Conservation (phyloP, 2,888 invertebrate genomes). For the Anodontia alba region DNA sequence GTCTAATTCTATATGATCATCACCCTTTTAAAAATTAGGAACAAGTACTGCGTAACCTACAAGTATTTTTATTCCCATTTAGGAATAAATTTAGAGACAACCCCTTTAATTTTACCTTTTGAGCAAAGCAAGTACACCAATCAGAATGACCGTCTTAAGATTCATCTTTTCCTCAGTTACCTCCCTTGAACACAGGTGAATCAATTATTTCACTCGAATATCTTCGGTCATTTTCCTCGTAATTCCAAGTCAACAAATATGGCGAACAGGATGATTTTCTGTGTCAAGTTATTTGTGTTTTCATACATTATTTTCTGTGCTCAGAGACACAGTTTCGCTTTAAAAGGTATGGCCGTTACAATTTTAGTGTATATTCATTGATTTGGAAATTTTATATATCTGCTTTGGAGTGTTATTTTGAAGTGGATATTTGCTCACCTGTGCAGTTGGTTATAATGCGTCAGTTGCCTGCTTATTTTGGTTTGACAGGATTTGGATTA, state of each 20-base stretch:
- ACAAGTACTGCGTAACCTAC: too few relatives aligned
- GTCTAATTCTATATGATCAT: too few relatives aligned
- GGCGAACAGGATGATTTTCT: constrained; percentile 41
- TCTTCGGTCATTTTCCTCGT: constrained; percentile 14
- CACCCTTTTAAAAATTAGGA: too few relatives aligned
- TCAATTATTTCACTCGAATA: background rate
- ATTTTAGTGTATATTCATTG: constrained; percentile 21
- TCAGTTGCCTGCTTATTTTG: background rate
- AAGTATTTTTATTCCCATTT: too few relatives aligned
- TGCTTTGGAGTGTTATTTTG: constrained; percentile 9
- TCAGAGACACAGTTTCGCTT: constrained; percentile 41
- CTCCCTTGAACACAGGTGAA: constrained; percentile 10
- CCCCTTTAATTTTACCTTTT: too few relatives aligned
- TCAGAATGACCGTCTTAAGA: background rate
- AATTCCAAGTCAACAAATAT: constrained; percentile 45
- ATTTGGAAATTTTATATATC: background rate
- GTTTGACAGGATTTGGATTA: background rate
- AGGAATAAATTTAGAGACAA: too few relatives aligned
- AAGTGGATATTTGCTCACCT: constrained; percentile 21
- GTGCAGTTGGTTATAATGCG: too few relatives aligned
- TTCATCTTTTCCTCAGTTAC: background rate
- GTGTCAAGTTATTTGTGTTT: constrained; percentile 39
- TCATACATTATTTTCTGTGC: constrained; percentile 43
- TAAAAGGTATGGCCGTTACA: constrained; percentile 38
- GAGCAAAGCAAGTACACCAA: background rate